Evolutionary conservation across 2,797 vertebrate species (phyloP).

Genomic region (Coregonus sp.): DNA sequence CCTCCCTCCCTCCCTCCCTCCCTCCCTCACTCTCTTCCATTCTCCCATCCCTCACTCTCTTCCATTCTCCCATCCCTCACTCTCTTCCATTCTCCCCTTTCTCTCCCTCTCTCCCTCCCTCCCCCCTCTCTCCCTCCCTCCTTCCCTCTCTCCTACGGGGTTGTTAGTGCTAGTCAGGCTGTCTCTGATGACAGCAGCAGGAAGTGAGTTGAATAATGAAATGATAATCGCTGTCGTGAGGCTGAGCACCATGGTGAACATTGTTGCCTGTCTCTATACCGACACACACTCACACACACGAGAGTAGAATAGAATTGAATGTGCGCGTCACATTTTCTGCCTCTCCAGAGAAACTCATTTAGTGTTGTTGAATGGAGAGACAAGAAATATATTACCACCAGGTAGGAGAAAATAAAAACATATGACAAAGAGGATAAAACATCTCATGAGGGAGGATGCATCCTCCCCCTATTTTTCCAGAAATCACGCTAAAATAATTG

Average conservation of each 20-base stretch:
- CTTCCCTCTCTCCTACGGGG: conserved; percentile 25
- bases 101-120: conserved; percentile 7
- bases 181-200: conserved; percentile 71
- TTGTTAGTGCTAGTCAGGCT: conserved; percentile 67
- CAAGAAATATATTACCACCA: conserved; percentile 55
- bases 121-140: conserved; percentile 14
- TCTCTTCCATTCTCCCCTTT: neutral
- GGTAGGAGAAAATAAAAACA: conserved; percentile 49
- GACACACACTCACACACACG: conserved; percentile 5
- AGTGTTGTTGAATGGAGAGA: conserved; percentile 62
- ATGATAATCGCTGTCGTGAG: conserved; percentile 52
- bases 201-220: conserved; percentile 70
- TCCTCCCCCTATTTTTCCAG: neutral
- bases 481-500: conserved; percentile 36
- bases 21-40: conserved; percentile 20
- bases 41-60: conserved; percentile 17
- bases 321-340: conserved; percentile 58
- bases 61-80: neutral
- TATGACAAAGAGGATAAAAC: conserved; percentile 50
- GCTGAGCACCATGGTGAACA: conserved; percentile 41
- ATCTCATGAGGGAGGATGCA: conserved; percentile 44
- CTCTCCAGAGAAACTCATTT: conserved; percentile 64
- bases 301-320: conserved; percentile 29
- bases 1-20: neutral
- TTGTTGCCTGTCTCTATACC: conserved; percentile 41